Conservation (phyloP, 2,888 invertebrate species). For the Lasioglossum oenotherae region DNA sequence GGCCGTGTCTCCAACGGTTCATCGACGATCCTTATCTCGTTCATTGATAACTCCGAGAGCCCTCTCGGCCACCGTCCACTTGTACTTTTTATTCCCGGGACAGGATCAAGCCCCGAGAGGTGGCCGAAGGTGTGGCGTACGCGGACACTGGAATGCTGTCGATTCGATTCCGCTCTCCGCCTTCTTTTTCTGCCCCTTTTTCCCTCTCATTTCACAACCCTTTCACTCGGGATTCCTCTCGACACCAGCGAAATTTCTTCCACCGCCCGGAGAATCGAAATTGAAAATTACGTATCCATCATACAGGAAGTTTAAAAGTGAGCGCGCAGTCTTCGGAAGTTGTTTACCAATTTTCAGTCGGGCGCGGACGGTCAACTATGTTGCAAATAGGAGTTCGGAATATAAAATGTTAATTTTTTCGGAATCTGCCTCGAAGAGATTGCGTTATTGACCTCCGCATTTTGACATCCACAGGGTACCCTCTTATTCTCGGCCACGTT, state of each 20-base stretch:
- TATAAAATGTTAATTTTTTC: too few relatives aligned
- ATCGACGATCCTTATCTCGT: constrained; percentile 72
- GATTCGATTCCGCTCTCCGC: constrained; percentile 23
- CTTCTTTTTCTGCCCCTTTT: constrained; percentile 6
- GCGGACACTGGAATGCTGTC: neutral
- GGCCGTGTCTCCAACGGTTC: constrained; percentile 46
- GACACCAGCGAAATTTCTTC: neutral
- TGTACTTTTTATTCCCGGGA: constrained; percentile 28
- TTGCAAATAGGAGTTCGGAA: too few relatives aligned
- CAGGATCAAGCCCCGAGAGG: constrained; percentile 2
- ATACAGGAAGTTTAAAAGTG: neutral
- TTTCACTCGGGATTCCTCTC: neutral
- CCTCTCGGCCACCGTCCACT: constrained; percentile 34
- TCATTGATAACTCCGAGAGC: constrained; percentile 69
- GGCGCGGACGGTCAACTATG: too few relatives aligned
- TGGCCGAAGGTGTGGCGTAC: constrained; percentile 41
- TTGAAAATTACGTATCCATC: neutral
- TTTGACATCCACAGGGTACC: constrained; percentile 67
- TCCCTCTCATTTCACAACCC: neutral
- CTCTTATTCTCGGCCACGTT: constrained; percentile 64
- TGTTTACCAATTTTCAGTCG: too few relatives aligned
- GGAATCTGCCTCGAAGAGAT: neutral
- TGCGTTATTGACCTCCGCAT: constrained; percentile 70
- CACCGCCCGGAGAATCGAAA: neutral
- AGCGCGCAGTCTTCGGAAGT: too few relatives aligned